Base-by-base conservation (phyloP, 1,140 invertebrate species). In the Nomia melanderi region DNA sequence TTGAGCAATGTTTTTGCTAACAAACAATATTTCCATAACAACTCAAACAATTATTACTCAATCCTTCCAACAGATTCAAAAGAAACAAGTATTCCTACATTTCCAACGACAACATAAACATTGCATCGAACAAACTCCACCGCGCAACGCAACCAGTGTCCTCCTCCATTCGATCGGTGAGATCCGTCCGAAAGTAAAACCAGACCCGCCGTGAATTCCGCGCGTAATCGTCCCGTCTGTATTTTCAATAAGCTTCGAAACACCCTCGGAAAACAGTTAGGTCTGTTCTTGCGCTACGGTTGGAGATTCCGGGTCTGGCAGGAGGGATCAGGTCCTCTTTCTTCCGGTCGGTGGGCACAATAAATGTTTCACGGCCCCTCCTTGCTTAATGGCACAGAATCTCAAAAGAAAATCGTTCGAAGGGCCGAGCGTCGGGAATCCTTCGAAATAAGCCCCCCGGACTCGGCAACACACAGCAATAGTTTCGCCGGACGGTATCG, bases 351-450 rank as follows among this genome's bases (percentile, higher is more conserved):
- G 17, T 27, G 47, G 59, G 17, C 27, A 54, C 54, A 54, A 82
- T 77, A 81, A 82, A 82, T 81, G 76, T 82, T 72, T 77, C 74
- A 63, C 23, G 17, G 1, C 5, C 17, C n/a, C 44, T 47, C 36
- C 36, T 31, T 31, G 47, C 66, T 81, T 78, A 82, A 70, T 57
- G 57, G 64, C 50, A 47, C 50, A 69, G 57, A 67, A 81, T 77
- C 54, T 36, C 63, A 39, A 81, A 82, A 74, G 69, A 82, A 83
- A 67, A 82, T 74, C 56, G 79, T 44, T 66, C 53, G 44, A 59
- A 74, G 60, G 25, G 50, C 29, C n/a, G n/a, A 4, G 25, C 27
- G 6, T 60, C n/a, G 29, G 64, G 33, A 57, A 76, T 65, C 53
- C 41, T 63, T 50, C 5, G 63, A 36, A 25, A 44, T 33, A 66